phyloP scores from a whole-genome alignment of 2,113 vertebrate genomes.

The Pachyramphus minor region DNA sequence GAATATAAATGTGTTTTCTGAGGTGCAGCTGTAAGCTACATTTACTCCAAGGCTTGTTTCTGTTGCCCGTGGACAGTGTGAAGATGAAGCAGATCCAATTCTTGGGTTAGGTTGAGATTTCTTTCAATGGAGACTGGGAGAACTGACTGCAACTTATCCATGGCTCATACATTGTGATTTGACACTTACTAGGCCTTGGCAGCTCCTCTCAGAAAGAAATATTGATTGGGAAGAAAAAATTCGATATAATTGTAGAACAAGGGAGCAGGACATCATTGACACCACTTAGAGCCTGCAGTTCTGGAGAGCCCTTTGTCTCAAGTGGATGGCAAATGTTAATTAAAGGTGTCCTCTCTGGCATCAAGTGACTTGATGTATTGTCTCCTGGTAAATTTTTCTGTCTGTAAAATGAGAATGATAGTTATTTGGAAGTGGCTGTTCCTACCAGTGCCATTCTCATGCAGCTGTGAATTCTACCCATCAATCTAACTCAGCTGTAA shows the following conservation, averaged over 20 bases:
- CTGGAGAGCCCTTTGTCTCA: not conserved
- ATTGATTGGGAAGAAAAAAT: constrained; percentile 20
- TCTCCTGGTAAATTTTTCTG: not conserved
- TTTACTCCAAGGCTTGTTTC: not conserved
- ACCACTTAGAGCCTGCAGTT: not conserved
- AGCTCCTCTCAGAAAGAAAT: constrained; percentile 1
- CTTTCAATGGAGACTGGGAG: not conserved
- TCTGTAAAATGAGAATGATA: not conserved
- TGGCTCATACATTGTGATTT: not conserved
- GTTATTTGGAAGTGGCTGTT: not conserved
- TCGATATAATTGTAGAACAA: not conserved
- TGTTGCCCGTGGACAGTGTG: fast-evolving
- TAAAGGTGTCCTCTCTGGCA: not conserved
- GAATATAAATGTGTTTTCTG: not conserved
- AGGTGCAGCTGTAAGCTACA: not conserved
- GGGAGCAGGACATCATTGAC: constrained; percentile 39
- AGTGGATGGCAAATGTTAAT: constrained; percentile 30
- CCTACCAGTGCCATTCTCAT: not conserved
- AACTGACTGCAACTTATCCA: not conserved
- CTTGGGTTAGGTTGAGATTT: not conserved
- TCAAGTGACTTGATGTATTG: not conserved
- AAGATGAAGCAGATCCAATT: not conserved
- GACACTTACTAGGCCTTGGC: constrained; percentile 15
- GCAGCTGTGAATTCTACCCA: not conserved
- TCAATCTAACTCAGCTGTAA: not conserved